phyloP scores from a whole-genome alignment of 2,888 invertebrate genomes.

The Agapostemon virescens region DNA sequence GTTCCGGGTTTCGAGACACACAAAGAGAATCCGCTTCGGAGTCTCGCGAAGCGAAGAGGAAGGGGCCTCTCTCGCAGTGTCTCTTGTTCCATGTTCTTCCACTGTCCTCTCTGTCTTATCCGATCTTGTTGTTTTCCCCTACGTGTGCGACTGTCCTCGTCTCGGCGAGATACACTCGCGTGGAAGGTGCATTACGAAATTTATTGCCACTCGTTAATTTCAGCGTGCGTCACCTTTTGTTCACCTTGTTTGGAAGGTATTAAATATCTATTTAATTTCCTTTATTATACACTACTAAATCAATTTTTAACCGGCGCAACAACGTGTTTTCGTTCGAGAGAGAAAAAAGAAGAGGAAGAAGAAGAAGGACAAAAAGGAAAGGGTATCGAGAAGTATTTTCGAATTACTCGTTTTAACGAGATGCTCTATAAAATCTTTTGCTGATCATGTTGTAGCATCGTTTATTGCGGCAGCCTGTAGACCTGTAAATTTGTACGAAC shows the following conservation, averaged over 20 bases:
- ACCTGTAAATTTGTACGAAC: background rate
- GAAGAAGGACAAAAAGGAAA: no score
- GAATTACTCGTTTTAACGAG: background rate
- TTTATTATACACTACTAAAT: background rate
- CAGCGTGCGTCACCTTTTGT: background rate
- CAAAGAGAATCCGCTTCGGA: constrained; percentile 45
- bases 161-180: constrained; percentile 8
- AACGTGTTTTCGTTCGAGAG: no score
- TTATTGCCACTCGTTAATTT: constrained; percentile 18
- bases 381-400: background rate
- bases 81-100: constrained; percentile 29
- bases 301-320: background rate
- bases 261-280: constrained; percentile 1
- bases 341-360: no score
- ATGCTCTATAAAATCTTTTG: background rate
- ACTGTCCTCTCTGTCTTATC: constrained; percentile 27
- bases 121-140: constrained; percentile 40
- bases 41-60: constrained; percentile 10
- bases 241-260: background rate
- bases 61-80: constrained; percentile 7
- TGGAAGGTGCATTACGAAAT: constrained; percentile 25
- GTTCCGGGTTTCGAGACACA: constrained; percentile 33
- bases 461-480: background rate
- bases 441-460: background rate
- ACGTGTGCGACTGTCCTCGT: constrained; percentile 3